Base-by-base conservation (phyloP, 1,140 invertebrate species). In the Drosophila asahinai region DNA sequence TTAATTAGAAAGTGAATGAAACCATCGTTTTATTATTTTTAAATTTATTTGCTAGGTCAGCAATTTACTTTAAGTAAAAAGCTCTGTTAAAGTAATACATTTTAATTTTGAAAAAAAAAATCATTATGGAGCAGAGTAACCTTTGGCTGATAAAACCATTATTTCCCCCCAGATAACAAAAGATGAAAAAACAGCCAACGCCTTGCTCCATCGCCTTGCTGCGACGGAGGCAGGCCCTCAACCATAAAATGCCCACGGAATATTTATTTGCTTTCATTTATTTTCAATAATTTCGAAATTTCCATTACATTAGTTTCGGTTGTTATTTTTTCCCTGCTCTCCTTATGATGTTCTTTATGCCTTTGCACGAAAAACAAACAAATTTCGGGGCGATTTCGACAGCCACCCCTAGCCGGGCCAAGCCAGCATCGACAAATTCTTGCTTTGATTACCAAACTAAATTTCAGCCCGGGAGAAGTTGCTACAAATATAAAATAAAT, bases 241-340 rank as follows among this genome's bases (percentile, higher is more conserved):
- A 49, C 67, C 67, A 86, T 82, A 86, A 83, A 86, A 82, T 75
- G 79, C 71, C 71, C 55, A 63, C 74, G 55, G 75, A 80, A 82
- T 82, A 91, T 90, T 90, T 90, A 91, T 90, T 90, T 90, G 81
- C 89, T 90, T 90, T 90, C 86, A 91, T 90, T 90, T 90, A 90
- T 90, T 90, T 90, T 90, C 86, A 91, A 89, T 89, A 89, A 89
- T 89, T 90, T 89, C 75, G 63, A 80, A 89, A 89, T 86, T 90
- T 89, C 86, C 86, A 89, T 89, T 89, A 89, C 86, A 89, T 89
- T 89, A 89, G 86, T 89, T 87, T 90, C 66, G 63, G 54, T 71
- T 67, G 65, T 67, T 70, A 52, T 77, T 68, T 62, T 63, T 61
- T 66, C 27, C n/a, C 45, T 12, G 43, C 33, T 47, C 33, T 40